Percentiles rank a stretch among this genome's conserved stretches.
These are phyloP conservation scores for Euleptes europaea DNA, from an alignment of 2,113 vertebrate species.

Conservation along the genomic window DNA sequence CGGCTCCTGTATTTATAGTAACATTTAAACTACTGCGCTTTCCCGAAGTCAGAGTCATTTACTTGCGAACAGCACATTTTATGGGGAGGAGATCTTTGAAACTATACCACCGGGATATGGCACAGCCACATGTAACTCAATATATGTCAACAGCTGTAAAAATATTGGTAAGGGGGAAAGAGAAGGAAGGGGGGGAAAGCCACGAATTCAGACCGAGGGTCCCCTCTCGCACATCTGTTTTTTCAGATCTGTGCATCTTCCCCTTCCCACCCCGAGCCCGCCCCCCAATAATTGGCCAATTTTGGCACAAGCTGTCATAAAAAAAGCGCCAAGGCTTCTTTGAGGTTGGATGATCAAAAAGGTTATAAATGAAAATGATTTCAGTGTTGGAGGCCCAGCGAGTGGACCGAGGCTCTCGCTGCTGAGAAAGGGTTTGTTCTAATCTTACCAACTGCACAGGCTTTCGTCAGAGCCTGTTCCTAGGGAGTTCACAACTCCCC, in stretches of 20 bases:
- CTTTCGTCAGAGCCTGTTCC: conserved; percentile 83
- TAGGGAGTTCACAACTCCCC: conserved; percentile 83
- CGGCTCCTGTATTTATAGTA: conserved; percentile 86
- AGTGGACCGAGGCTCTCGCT: conserved; percentile 77
- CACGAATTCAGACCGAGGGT: conserved; percentile 75
- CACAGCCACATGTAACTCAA: conserved; percentile 89
- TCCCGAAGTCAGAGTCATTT: conserved; percentile 82
- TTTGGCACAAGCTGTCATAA: conserved; percentile 78
- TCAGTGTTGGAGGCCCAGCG: conserved; percentile 77
- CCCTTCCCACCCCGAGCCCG: not conserved
- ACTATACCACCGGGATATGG: conserved; percentile 81
- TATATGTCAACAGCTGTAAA: conserved; percentile 92
- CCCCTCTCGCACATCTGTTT: conserved; percentile 74
- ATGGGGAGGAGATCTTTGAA: conserved; percentile 87
- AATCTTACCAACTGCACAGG: conserved; percentile 83
- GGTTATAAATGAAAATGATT: conserved; percentile 85
- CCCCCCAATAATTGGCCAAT: conserved; percentile 79
- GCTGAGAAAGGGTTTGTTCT: conserved; percentile 82
- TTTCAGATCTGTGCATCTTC: conserved; percentile 67
- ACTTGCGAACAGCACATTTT: conserved; percentile 84
- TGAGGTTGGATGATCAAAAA: conserved; percentile 87
- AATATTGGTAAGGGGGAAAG: conserved; percentile 75
- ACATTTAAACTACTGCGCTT: conserved; percentile 85
- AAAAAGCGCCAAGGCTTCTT: conserved; percentile 77
- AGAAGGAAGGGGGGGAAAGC: conserved; percentile 76